These are phyloP conservation scores for Melipona beecheii DNA, from an alignment of 2,888 invertebrate species.

Conservation along the genomic window DNA sequence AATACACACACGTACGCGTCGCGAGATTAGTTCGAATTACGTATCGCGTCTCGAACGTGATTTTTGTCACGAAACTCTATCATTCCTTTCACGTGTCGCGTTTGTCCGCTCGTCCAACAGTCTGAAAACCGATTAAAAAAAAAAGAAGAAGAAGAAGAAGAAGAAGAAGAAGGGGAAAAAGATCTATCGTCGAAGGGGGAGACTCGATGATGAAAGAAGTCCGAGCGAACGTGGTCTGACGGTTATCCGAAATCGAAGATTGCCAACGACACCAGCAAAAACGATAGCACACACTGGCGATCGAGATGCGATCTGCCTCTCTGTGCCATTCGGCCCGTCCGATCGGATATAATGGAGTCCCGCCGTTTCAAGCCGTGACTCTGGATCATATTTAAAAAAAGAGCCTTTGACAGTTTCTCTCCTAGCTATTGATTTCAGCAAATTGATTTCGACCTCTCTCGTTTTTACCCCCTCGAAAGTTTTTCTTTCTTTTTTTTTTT, in stretches of 20 bases:
- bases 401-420: not conserved
- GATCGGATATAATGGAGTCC: not conserved
- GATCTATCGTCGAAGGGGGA: constrained; percentile 28
- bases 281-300: constrained; percentile 8
- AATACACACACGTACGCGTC: constrained; percentile 28
- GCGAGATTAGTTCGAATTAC: not conserved
- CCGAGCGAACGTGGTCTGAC: constrained; percentile 33
- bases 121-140: not conserved
- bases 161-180: too few species aligned
- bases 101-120: constrained; percentile 20
- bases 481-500: not conserved
- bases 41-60: constrained; percentile 3
- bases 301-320: constrained; percentile 6
- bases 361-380: not conserved
- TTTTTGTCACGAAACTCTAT: constrained; percentile 10
- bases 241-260: constrained; percentile 55
- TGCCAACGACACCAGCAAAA: constrained; percentile 10
- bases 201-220: constrained; percentile 39
- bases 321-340: not conserved
- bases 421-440: not conserved
- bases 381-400: constrained; percentile 7
- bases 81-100: constrained; percentile 24
- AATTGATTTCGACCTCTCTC: not conserved
- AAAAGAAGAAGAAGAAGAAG: too few species aligned
- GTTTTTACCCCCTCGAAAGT: not conserved